Evolutionary conservation across 2,888 invertebrate genomes (phyloP).

Genomic region (Pyrrhosoma nymphula): DNA sequence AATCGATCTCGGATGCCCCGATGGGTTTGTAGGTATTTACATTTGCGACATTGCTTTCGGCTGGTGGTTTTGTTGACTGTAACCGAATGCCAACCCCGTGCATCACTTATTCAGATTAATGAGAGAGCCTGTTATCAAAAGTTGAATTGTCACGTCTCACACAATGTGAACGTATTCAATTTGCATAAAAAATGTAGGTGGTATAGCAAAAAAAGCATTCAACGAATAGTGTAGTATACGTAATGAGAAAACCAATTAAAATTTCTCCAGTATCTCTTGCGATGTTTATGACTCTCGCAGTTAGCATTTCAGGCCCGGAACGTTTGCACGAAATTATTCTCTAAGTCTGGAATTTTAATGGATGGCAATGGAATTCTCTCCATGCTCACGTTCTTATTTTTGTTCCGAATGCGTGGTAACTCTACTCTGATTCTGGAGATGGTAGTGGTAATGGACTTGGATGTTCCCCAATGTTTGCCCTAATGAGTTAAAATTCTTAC

Average conservation of each 20-base stretch:
- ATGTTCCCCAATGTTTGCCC: neutral
- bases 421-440: neutral
- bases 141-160: neutral
- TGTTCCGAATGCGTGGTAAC: neutral
- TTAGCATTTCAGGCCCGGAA: neutral
- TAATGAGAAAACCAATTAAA: constrained; percentile 36
- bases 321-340: neutral
- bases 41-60: neutral
- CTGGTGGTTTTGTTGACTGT: neutral
- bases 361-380: neutral
- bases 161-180: neutral
- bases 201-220: neutral
- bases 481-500: constrained; percentile 13
- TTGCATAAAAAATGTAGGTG: neutral
- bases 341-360: neutral
- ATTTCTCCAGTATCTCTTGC: neutral
- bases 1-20: neutral
- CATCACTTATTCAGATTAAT: neutral
- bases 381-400: neutral
- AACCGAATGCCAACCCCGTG: neutral
- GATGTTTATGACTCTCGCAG: neutral
- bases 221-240: neutral
- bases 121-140: neutral
- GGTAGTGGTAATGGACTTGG: neutral
- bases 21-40: neutral